Conservation (phyloP, 1,140 invertebrate species). For the Papilio xuthus region DNA sequence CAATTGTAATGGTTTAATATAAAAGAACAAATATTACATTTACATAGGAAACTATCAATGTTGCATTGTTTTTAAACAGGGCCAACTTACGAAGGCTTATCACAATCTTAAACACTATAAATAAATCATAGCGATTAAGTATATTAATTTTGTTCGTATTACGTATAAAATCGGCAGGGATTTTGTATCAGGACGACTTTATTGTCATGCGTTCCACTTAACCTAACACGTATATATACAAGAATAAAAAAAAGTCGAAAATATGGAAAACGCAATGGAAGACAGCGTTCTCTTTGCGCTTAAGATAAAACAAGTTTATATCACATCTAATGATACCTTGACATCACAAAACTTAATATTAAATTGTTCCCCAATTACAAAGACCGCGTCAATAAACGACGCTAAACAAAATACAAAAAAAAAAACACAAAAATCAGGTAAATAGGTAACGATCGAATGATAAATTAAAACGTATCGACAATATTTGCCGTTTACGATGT, state of each 20-base stretch:
- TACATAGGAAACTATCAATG: slow-evolving; percentile 40
- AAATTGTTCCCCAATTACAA: slow-evolving; percentile 77
- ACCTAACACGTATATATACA: slow-evolving; percentile 63
- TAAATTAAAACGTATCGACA: slow-evolving; percentile 72
- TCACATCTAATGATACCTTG: slow-evolving; percentile 74
- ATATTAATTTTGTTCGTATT: slow-evolving; percentile 65
- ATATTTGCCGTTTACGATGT: slow-evolving; percentile 66
- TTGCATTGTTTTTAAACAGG: slow-evolving; percentile 64
- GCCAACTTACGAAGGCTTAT: slow-evolving; percentile 62
- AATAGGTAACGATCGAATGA: slow-evolving; percentile 75
- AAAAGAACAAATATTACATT: slow-evolving; percentile 40
- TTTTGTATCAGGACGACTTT: slow-evolving; percentile 57
- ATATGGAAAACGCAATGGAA: slow-evolving; percentile 77
- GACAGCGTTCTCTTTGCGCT: slow-evolving; percentile 70
- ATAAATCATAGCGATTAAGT: slow-evolving; percentile 47
- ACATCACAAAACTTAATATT: slow-evolving; percentile 78
- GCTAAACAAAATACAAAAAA: slow-evolving; percentile 65
- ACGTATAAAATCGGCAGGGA: slow-evolving; percentile 66
- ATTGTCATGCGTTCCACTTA: slow-evolving; percentile 72
- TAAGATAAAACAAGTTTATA: slow-evolving; percentile 69
- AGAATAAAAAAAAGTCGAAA: slow-evolving; percentile 55
- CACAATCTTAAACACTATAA: slow-evolving; percentile 61
- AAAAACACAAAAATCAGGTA: slow-evolving; percentile 75
- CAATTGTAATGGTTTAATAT: neutral
- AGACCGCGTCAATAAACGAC: slow-evolving; percentile 64